Percentiles rank a stretch among this genome's conserved stretches.
Conservation (phyloP, 2,888 invertebrate genomes). For the Trypoxylon attenuatum region DNA sequence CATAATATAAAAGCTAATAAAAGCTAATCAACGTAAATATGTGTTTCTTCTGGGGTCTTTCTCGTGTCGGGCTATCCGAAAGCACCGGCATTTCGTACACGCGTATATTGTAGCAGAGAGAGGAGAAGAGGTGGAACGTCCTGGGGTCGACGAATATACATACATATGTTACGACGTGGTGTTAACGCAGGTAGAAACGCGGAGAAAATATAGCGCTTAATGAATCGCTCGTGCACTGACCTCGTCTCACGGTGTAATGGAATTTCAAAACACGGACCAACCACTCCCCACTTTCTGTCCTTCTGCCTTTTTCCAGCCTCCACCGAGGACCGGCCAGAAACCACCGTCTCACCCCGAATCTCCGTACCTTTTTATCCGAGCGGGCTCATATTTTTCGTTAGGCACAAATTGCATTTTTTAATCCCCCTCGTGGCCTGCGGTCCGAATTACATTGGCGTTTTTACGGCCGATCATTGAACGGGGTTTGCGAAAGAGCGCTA, state of each 20-base stretch:
- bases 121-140: slow-evolving; percentile 5
- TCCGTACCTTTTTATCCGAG: slow-evolving; percentile 7
- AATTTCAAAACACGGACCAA: slow-evolving; percentile 64
- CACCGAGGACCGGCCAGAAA: not conserved
- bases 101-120: no score
- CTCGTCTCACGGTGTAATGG: slow-evolving; percentile 66
- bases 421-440: slow-evolving; percentile 12
- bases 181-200: slow-evolving; percentile 27
- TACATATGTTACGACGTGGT: slow-evolving; percentile 9
- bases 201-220: slow-evolving; percentile 48
- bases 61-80: not conserved
- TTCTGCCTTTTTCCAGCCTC: not conserved
- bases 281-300: slow-evolving; percentile 2
- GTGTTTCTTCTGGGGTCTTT: slow-evolving; percentile 26
- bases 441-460: slow-evolving; percentile 27
- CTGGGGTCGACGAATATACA: slow-evolving; percentile 4
- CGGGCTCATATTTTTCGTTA: slow-evolving; percentile 41
- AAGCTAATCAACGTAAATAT: slow-evolving; percentile 19
- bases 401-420: slow-evolving; percentile 54
- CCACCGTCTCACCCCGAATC: not conserved
- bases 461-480: slow-evolving; percentile 19
- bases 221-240: slow-evolving; percentile 55
- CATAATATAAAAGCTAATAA: slow-evolving; percentile 1
- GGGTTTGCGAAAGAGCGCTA: not conserved
- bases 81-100: no score